phyloP scores from a whole-genome alignment of 2,888 invertebrate genomes.

The Amiota mariae region DNA sequence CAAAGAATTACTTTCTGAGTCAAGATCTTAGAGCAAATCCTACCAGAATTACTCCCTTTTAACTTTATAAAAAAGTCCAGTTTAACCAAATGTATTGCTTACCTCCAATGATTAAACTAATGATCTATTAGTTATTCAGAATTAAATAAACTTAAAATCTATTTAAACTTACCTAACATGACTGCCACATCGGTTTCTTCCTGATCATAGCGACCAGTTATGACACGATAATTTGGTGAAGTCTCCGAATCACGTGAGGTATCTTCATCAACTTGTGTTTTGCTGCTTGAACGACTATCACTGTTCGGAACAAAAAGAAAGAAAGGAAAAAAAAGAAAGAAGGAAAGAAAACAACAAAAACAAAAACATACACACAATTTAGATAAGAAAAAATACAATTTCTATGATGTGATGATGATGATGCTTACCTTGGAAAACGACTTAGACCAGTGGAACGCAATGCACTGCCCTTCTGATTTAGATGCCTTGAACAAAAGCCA shows the following conservation, averaged over 20 bases:
- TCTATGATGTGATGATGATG: conserved; percentile 10
- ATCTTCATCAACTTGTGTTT: conserved; percentile 82
- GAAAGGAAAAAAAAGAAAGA: too few species aligned
- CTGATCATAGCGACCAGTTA: conserved; percentile 88
- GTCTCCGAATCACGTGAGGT: conserved; percentile 92
- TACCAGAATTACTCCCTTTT: too few species aligned
- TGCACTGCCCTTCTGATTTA: conserved; percentile 88
- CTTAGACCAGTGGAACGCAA: conserved; percentile 72
- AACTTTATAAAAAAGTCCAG: too few species aligned
- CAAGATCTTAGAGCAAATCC: too few species aligned
- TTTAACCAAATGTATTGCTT: too few species aligned
- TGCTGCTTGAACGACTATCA: conserved; percentile 74
- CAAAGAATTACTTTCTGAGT: too few species aligned
- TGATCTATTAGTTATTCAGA: too few species aligned
- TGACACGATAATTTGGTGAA: conserved; percentile 86
- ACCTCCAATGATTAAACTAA: too few species aligned
- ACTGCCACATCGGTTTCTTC: conserved; percentile 98
- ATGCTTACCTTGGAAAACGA: conserved; percentile 70
- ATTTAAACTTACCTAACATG: conserved; percentile 83
- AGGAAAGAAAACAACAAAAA: background rate
- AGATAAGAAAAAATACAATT: background rate
- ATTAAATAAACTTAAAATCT: too few species aligned
- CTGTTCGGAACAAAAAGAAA: conserved; percentile 44
- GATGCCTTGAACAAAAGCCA: conserved; percentile 96
- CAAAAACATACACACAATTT: background rate